Evolutionary conservation across 2,888 invertebrate species (phyloP), one percentile per base, ranked within the genome.

Genomic region (Hypsopygia costalis): DNA sequence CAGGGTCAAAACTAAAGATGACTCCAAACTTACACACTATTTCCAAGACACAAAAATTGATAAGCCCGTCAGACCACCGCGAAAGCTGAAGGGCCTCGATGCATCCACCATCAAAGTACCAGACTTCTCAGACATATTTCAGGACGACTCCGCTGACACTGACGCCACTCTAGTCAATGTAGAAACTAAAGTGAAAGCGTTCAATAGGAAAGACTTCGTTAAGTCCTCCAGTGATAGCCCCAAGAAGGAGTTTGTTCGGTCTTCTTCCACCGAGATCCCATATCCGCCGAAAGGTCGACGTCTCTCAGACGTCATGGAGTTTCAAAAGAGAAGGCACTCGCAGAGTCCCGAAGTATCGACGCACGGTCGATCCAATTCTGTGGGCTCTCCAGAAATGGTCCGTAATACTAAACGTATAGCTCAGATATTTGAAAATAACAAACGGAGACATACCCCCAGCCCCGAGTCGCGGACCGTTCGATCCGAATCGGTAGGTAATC

Each of bases 1-100:
- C 0, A 74, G 51, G 36, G 46, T 72, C 1, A 67, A 66, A 12
- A 36, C 49, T 2, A 53, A 51, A 11, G 62, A 68, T 38, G 52
- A 61, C 1, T 37, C 58, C 1, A 68, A 70, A 34, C 34, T 82
- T 8, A 49, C 57, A 1, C 55, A 72, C 27, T 83, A 69, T 50
- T 83, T 83, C 42, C 57, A 64, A 34, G 65, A 62, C 1, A 58
- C 60, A n/a, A 51, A 36, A 3, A 52, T 55, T 6, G 55, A 58
- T 11, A 75, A 58, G 34, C 67, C 69, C 0, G 51, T 54, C 1
- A 75, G 64, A 43, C 72, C 79, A 0, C 58, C 68, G 1, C 73
- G 83, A 3, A 69, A 61, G 16, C 46, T 86, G 1, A 85, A 86
- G 46, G 85, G 83, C 0, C 64, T 87, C 1, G 86, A 79, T 34